A percentile compares a stretch with the other conserved stretches of the same genome.
Conservation (phyloP, 1,140 invertebrate species). For the Aphaenogaster floridana region DNA sequence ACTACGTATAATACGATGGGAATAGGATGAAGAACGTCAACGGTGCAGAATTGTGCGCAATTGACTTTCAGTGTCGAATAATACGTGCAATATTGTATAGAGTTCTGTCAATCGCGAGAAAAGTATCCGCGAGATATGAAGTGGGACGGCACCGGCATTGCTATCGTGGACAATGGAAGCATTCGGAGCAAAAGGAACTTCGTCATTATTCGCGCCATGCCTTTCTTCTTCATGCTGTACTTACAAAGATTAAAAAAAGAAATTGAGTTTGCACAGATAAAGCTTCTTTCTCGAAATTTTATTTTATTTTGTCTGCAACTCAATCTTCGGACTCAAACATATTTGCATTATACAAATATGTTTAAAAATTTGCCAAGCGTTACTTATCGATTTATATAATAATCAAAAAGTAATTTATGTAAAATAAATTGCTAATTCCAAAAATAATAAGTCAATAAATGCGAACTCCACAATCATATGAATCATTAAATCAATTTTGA, state of each 20-base stretch:
- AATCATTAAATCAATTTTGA: neutral
- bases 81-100: conserved; percentile 51
- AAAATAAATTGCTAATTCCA: neutral
- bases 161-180: conserved; percentile 48
- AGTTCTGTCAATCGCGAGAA: conserved; percentile 42
- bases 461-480: neutral
- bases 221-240: conserved; percentile 1
- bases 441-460: neutral
- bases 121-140: conserved; percentile 35
- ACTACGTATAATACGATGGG: neutral
- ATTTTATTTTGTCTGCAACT: neutral
- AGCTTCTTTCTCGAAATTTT: neutral
- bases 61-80: conserved; percentile 54
- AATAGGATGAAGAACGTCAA: neutral
- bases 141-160: conserved; percentile 18
- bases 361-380: neutral
- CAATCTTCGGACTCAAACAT: neutral
- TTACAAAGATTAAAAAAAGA: conserved; percentile 52
- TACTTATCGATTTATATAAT: neutral
- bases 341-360: neutral
- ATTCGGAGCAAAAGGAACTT: conserved; percentile 35
- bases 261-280: neutral
- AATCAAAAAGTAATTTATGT: neutral
- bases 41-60: conserved; percentile 45
- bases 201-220: conserved; percentile 46